These are phyloP conservation scores for Mirza zaza DNA, from an alignment of 2,113 vertebrate genomes.

Conservation along the genomic window DNA sequence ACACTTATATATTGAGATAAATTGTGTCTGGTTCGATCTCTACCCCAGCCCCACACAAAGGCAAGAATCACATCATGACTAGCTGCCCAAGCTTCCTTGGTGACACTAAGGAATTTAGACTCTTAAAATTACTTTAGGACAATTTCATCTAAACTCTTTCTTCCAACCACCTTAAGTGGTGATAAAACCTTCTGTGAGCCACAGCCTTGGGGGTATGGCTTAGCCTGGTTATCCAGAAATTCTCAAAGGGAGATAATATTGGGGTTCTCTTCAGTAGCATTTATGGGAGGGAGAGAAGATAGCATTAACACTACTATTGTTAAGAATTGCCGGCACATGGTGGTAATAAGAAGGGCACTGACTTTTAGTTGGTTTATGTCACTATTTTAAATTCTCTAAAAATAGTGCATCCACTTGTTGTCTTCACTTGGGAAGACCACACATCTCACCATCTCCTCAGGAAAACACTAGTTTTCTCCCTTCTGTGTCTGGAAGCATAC, in stretches of 20 bases:
- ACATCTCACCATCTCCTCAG: background rate
- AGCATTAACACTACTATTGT: background rate
- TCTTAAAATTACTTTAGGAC: background rate
- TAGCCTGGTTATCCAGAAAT: background rate
- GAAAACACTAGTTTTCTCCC: background rate
- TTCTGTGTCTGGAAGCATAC: background rate
- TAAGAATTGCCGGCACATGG: background rate
- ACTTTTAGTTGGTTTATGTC: background rate
- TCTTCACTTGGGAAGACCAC: background rate
- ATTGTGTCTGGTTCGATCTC: background rate
- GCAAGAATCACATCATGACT: background rate
- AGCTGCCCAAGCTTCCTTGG: background rate
- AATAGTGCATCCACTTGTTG: background rate
- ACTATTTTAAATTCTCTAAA: background rate
- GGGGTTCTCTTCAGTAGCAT: background rate
- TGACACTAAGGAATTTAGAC: background rate
- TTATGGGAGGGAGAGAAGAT: background rate
- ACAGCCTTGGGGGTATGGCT: background rate
- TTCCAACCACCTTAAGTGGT: background rate
- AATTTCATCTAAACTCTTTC: background rate
- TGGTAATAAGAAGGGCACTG: background rate
- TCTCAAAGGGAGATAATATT: background rate
- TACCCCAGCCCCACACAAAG: background rate
- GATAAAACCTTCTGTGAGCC: background rate
- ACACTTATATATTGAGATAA: background rate